Conservation (phyloP, 2,888 invertebrate species). For the Himalopsyche kuldschensis region DNA sequence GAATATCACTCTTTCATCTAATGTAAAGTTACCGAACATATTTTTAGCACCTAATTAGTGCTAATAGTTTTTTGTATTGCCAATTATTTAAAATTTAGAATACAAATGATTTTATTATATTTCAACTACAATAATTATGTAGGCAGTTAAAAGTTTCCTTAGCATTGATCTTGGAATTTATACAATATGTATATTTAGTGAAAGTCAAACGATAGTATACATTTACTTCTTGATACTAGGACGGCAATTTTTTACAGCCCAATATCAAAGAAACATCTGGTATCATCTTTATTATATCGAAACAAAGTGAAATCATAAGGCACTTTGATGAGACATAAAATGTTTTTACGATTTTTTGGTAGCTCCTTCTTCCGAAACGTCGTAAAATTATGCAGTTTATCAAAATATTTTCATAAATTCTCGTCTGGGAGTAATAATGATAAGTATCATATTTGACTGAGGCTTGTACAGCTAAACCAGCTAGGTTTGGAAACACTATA, state of each 20-base stretch:
- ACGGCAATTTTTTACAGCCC: constrained; percentile 47
- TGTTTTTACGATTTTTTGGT: constrained; percentile 34
- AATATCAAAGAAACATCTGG: constrained; percentile 49
- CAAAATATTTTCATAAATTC: constrained; percentile 1
- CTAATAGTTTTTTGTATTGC: no score
- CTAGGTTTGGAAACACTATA: no score
- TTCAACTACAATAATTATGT: no score
- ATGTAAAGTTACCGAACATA: no score
- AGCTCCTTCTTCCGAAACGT: neutral
- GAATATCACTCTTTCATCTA: no score
- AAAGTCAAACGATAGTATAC: neutral
- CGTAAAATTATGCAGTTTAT: constrained; percentile 12
- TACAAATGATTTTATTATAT: no score
- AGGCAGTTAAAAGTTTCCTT: no score
- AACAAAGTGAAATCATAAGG: constrained; percentile 39
- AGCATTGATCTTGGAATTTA: no score
- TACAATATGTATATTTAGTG: neutral
- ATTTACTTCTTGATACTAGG: neutral
- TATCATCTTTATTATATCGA: constrained; percentile 42
- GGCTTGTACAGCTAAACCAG: neutral
- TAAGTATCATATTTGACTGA: neutral
- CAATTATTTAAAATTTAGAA: no score
- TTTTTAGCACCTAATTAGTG: no score
- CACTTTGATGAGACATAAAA: constrained; percentile 33
- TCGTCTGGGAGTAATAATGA: neutral